phyloP scores from a whole-genome alignment of 2,797 vertebrate genomes.

The Iguana delicatissima region DNA sequence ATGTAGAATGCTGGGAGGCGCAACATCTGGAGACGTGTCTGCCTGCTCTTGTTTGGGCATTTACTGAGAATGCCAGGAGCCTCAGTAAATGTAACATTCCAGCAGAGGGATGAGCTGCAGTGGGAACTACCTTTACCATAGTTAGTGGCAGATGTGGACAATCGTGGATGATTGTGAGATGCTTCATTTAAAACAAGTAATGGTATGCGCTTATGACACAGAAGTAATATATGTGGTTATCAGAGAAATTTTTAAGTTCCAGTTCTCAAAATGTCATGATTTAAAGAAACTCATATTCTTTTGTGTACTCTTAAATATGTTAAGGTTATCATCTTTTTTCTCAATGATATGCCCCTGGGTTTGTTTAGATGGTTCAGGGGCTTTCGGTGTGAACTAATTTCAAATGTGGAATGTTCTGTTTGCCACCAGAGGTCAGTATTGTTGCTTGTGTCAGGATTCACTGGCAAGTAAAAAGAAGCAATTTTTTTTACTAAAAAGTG shows the following conservation, averaged over 20 bases:
- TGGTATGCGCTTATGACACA: neutral
- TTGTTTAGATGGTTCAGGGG: no score
- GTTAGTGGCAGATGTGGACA: neutral
- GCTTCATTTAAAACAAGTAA: neutral
- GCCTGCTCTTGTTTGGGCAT: neutral
- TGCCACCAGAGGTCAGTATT: slow-evolving; percentile 74
- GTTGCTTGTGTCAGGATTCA: slow-evolving; percentile 38
- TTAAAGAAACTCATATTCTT: neutral
- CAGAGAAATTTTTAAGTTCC: neutral
- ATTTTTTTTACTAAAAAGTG: slow-evolving; percentile 11
- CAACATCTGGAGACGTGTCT: neutral
- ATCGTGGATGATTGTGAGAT: no score
- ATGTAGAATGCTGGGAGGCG: neutral
- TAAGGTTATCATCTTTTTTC: neutral
- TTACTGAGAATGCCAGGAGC: neutral
- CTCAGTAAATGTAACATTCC: neutral
- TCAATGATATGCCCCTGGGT: neutral
- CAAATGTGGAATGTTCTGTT: neutral
- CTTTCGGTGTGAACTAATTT: slow-evolving; percentile 6
- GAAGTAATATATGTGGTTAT: neutral
- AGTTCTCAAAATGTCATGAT: neutral
- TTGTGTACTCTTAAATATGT: neutral
- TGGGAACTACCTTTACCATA: neutral
- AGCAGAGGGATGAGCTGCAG: no score
- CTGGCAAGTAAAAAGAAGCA: neutral